Evolutionary conservation across 2,113 vertebrate genomes (phyloP), one percentile per base, ranked within the genome.

Genomic region (Syngnathus scovelli): DNA sequence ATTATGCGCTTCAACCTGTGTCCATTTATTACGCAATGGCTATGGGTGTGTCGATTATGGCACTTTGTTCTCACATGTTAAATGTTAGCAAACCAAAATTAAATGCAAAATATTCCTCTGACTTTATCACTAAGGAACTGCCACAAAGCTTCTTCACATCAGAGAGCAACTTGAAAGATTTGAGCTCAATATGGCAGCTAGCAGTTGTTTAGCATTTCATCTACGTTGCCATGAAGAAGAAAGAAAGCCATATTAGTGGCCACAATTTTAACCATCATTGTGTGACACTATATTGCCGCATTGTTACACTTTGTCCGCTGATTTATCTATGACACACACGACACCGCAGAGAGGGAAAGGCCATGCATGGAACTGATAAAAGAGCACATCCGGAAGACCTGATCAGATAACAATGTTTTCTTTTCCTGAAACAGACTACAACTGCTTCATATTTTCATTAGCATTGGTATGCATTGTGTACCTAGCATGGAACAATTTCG

Each of bases 261-360:
- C 27, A 33, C 27, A 33, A 33, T 33, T 33, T 33, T 33, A 3
- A 33, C 27, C 27, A 33, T 70, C 44, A 54, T 84, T 39, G 49
- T 68, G 58, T 72, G 66, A 66, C 66, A 52, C 71, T 76, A 68
- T 51, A 51, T 54, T 54, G n/a, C 1, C n/a, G 27, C 52, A 55
- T 51, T 72, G 70, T 72, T 72, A 44, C 27, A 33, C 27, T 33
- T n/a, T 37, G 60, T 46, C 44, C 7, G 64, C 68, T 18, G 39
- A 49, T 71, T 69, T 78, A 85, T 81, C 79, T 70, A 60, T 56
- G 74, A 80, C 64, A 81, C 68, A 70, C 73, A 76, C 59, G 46
- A 43, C 55, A 68, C 18, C 36, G 63, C 67, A 73, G 63, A 21
- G 48, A 75, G n/a, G 52, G 54, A 76, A 75, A 77, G 56, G 36